Evolutionary conservation across 2,888 invertebrate species (phyloP), one percentile per base, ranked within the genome.

Genomic region (Gibbula magus): DNA sequence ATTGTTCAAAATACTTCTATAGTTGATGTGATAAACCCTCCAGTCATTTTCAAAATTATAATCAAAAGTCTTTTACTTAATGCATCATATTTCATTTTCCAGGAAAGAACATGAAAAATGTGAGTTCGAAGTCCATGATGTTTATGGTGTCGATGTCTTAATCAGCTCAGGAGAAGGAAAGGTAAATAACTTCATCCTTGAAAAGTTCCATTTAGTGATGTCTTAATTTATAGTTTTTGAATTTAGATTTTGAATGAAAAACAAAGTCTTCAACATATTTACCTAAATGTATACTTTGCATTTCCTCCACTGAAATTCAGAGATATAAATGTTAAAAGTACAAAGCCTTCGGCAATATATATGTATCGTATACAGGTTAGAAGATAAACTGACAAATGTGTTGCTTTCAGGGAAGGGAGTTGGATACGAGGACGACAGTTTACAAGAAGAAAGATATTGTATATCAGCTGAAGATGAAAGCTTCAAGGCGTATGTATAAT

Each of bases 381-480:
- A 75, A 66, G 20, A 22, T 29, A 35, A 22, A 73, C 8, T n/a
- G 52, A 18, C 45, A 29, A 61, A 29, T 20, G n/a, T 52, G 8
- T 10, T 45, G 53, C 76, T 81, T 78, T 39, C 82, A 90, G 91
- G 92, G 91, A 5, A 86, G 89, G 80, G 92, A 99, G 93, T 95
- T 96, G 93, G 98, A 99, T 89, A 96, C 98, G 39, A 95, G 98
- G 92, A 98, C 99, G 85, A 98, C 99, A 67, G 97, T 99, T 92
- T 99, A 97, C 94, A 99, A 99, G 94, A 99, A 99, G 94, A 99
- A 98, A 83, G 99, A 99, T 89, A 97, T 98, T 93, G 95, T 97
- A 80, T 99, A 99, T 94, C 98, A 97, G 94, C 94, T 99, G 85
- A 99, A 99, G 94, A 94, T 99, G 93, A 99, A 99, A 94, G 96